Conservation (phyloP, 2,888 invertebrate species). For the Pseudanteris insignis region DNA sequence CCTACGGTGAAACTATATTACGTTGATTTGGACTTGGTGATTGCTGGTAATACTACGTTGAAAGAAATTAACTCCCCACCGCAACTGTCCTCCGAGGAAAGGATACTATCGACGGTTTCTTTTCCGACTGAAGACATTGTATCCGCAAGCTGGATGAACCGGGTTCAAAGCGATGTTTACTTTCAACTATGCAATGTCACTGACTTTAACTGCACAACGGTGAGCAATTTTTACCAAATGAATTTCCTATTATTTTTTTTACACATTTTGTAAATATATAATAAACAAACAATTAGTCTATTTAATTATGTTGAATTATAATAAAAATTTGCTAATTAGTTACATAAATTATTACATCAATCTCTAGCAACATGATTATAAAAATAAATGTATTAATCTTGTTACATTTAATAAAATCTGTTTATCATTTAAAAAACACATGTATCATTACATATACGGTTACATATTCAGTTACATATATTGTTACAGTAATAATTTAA, state of each 20-base stretch:
- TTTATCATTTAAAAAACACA: no score
- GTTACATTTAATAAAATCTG: no score
- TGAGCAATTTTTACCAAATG: conserved; percentile 44
- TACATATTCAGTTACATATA: no score
- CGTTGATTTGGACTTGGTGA: conserved; percentile 68
- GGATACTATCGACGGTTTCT: conserved; percentile 75
- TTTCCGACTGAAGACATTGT: conserved; percentile 79
- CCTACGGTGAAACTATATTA: conserved; percentile 74
- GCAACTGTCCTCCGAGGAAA: conserved; percentile 64
- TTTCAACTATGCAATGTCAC: conserved; percentile 72
- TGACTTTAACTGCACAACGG: conserved; percentile 57
- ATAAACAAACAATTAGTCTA: no score
- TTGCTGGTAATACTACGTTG: conserved; percentile 55
- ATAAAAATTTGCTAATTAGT: no score
- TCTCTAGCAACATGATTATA: no score
- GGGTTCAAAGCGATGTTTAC: conserved; percentile 82
- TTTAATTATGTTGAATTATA: no score
- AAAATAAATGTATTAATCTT: no score
- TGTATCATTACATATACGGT: no score
- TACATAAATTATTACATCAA: neutral
- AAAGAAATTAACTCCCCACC: conserved; percentile 63
- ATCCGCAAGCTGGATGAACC: conserved; percentile 87
- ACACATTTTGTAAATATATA: no score
- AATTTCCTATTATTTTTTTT: neutral
- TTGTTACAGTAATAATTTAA: no score